Evolutionary conservation across 1,140 invertebrate genomes (phyloP).

Genomic region (Hormaphis cornu): DNA sequence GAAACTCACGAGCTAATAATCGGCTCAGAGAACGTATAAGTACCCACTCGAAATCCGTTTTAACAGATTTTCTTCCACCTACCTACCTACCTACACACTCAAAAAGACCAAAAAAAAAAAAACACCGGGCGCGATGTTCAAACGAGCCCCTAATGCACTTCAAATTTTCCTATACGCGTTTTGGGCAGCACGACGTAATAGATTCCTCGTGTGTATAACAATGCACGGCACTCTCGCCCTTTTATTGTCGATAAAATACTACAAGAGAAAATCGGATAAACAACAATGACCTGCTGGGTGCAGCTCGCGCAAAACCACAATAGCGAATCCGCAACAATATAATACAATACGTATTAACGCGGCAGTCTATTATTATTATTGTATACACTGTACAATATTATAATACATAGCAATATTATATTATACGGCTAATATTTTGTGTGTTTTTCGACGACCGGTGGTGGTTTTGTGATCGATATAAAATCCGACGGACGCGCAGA

Average conservation of each 20-base stretch:
- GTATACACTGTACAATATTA: not conserved
- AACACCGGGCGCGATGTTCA: too few species aligned
- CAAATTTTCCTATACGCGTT: not conserved
- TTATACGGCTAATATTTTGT: not conserved
- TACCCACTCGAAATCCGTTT: too few species aligned
- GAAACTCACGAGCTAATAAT: too few species aligned
- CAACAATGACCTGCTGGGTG: not conserved
- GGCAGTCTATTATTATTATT: too few species aligned
- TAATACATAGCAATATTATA: not conserved
- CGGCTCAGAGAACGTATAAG: too few species aligned
- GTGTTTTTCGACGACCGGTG: slow-evolving; percentile 21
- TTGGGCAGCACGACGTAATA: too few species aligned
- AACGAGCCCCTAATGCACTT: too few species aligned
- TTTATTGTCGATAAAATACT: slow-evolving; percentile 16
- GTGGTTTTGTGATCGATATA: not conserved
- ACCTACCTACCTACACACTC: too few species aligned
- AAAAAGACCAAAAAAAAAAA: too few species aligned
- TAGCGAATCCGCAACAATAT: slow-evolving; percentile 17
- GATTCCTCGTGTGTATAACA: not conserved
- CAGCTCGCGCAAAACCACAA: slow-evolving; percentile 15
- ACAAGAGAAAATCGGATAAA: slow-evolving; percentile 27
- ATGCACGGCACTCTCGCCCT: not conserved
- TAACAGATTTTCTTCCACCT: too few species aligned
- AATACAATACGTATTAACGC: slow-evolving; percentile 17
- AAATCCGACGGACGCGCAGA: not conserved